phyloP scores from a whole-genome alignment of 2,113 vertebrate genomes.

The Chrysemys picta region DNA sequence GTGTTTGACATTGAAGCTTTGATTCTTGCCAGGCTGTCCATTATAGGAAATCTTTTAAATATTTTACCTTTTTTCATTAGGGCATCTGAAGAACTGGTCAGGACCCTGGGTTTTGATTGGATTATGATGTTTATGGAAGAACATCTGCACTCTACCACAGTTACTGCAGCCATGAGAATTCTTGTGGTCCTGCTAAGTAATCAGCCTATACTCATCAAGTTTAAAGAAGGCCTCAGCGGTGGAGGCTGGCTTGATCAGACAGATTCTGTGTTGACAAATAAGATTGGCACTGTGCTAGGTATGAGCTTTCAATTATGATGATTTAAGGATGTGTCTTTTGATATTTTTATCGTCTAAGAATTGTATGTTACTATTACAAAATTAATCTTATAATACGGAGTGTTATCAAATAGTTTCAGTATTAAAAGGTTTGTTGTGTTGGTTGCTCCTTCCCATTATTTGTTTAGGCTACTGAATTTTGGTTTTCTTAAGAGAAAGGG shows the following conservation, averaged over 20 bases:
- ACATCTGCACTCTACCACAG: conserved; percentile 93
- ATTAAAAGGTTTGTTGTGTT: neutral
- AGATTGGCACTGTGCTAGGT: conserved; percentile 98
- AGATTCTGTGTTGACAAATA: conserved; percentile 96
- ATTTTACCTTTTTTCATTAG: conserved; percentile 65
- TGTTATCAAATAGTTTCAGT: neutral
- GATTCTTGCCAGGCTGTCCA: neutral
- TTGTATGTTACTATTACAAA: neutral
- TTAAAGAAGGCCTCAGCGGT: conserved; percentile 94
- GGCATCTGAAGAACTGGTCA: conserved; percentile 96
- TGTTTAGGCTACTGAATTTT: neutral
- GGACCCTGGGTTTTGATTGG: conserved; percentile 96
- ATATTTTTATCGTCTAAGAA: neutral
- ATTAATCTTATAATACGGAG: neutral
- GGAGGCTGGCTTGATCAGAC: conserved; percentile 99
- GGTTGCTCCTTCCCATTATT: neutral
- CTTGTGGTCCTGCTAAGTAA: conserved; percentile 94
- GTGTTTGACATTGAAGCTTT: neutral
- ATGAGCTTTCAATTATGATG: neutral
- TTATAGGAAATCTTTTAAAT: neutral
- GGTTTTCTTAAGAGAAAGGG: neutral
- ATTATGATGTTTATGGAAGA: conserved; percentile 98
- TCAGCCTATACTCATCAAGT: conserved; percentile 90
- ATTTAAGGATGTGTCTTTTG: accelerated
- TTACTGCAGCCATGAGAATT: conserved; percentile 93